Evolutionary conservation across 2,113 vertebrate species (phyloP), one percentile per base, ranked within the genome.

Genomic region (Ariopsis seemanni): DNA sequence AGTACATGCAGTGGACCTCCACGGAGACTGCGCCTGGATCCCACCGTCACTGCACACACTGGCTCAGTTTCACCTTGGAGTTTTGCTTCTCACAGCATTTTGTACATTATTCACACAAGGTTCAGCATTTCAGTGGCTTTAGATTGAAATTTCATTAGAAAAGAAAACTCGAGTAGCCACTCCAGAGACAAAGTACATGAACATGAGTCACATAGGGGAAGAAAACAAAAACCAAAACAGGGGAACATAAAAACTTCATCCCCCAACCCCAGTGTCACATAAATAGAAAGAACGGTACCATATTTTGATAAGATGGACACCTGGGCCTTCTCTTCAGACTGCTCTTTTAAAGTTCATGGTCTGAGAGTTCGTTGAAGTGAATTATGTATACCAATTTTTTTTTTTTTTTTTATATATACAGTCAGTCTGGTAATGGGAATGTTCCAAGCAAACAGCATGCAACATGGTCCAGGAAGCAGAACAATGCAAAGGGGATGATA

Each of bases 81-180:
- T 60, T 91, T 92, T 92, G 84, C 89, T 92, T 91, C 57, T 84
- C 58, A 72, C 83, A 86, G 87, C 91, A 92, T 94, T 90, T 94
- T 95, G 89, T 95, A 95, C 95, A 96, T 93, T 95, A 95, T 96
- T 95, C 94, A 95, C 95, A 96, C 91, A 83, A 90, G 89, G 90
- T 89, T 91, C 92, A 92, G 92, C 91, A 80, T 88, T 92, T 94
- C 93, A 95, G 94, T 95, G 94, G 94, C 92, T 91, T 95, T 91
- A 93, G 92, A 93, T 94, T 95, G 89, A 88, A 89, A 92, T 90
- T 91, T 86, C 91, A 88, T 15, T 86, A 67, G 10, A 60, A 85
- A 83, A 82, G 25, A 92, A 90, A 93, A 89, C 89, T 89, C 90
- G 91, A 82, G 53, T 60, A 72, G 92, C 17, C 6, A 80, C 75